phyloP scores from a whole-genome alignment of 2,113 vertebrate genomes.

The Pelvicachromis taeniatus region DNA sequence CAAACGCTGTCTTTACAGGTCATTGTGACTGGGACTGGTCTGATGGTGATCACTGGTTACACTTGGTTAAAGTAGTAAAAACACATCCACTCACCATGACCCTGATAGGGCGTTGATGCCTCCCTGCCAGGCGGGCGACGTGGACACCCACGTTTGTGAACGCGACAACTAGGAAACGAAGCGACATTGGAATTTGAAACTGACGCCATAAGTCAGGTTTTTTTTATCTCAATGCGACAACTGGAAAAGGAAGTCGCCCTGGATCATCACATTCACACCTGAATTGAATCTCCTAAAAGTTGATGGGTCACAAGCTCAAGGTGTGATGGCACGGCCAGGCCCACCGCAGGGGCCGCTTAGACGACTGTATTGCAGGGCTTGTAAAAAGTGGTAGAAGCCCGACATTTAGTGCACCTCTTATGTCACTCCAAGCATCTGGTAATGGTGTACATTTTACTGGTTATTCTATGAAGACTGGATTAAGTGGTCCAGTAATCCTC shows the following conservation, averaged over 20 bases:
- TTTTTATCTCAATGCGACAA: neutral
- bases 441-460: neutral
- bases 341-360: neutral
- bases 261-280: neutral
- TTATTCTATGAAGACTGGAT: neutral
- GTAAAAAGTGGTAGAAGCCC: neutral
- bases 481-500: neutral
- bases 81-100: neutral
- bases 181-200: neutral
- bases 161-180: neutral
- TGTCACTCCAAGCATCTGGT: neutral
- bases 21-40: neutral
- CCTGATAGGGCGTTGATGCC: neutral
- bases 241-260: neutral
- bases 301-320: neutral
- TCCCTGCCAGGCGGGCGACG: neutral
- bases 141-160: neutral
- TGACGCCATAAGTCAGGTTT: neutral
- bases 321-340: neutral
- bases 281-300: neutral
- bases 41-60: neutral
- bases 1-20: neutral
- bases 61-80: neutral
- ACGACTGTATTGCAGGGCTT: neutral
- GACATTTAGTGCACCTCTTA: neutral